A percentile compares a stretch with the other conserved stretches of the same genome.
These are phyloP conservation scores for Trichonephila inaurata DNA, from an alignment of 1,140 invertebrate species.

Conservation along the genomic window DNA sequence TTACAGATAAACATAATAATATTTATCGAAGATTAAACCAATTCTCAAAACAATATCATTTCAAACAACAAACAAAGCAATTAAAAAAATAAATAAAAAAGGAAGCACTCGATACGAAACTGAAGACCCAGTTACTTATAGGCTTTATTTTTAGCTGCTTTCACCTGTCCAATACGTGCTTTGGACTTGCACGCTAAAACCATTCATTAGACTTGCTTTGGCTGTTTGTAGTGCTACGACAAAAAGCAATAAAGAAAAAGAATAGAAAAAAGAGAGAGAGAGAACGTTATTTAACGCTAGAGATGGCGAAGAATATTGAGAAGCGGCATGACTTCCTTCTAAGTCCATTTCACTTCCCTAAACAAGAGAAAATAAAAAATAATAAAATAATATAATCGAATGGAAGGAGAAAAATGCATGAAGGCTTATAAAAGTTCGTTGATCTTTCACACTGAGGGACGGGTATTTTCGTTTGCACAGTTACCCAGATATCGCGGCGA, in stretches of 20 bases:
- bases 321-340: conserved; percentile 40
- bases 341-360: conserved; percentile 53
- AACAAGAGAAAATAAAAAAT: conserved; percentile 34
- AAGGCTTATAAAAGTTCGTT: conserved; percentile 43
- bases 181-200: conserved; percentile 18
- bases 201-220: conserved; percentile 50
- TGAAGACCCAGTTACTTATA: conserved; percentile 47
- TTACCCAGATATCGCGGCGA: conserved; percentile 4
- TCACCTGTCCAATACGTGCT: conserved; percentile 39
- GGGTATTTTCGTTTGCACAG: conserved; percentile 55
- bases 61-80: neutral
- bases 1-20: neutral
- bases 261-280: neutral
- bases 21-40: neutral
- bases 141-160: conserved; percentile 57
- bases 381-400: conserved; percentile 27
- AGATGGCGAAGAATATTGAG: conserved; percentile 55
- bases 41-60: neutral
- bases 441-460: conserved; percentile 34
- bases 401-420: conserved; percentile 20
- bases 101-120: neutral
- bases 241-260: conserved; percentile 7
- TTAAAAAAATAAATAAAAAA: neutral
- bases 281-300: conserved; percentile 52
- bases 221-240: neutral